Conservation (phyloP, 2,113 vertebrate genomes). For the Pycnonotus jocosus region DNA sequence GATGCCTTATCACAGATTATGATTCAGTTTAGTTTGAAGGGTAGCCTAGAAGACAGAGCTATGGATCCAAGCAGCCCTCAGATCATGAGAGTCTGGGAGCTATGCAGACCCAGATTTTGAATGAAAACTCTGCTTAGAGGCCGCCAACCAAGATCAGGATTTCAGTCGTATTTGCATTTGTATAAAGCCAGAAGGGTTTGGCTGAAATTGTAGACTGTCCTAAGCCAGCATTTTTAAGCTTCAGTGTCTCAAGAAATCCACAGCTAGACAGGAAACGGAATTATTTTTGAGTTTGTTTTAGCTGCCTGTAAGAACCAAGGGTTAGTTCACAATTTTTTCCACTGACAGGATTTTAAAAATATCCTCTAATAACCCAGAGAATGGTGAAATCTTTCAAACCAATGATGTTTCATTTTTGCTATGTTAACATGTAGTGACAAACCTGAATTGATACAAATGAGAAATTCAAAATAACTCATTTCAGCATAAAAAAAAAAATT, state of each 20-base stretch:
- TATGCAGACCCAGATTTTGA: background rate
- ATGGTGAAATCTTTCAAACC: background rate
- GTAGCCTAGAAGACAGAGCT: background rate
- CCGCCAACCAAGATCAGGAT: background rate
- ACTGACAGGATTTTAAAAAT: background rate
- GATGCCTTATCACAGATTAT: background rate
- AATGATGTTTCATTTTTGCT: background rate
- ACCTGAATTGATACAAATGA: background rate
- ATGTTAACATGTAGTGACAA: background rate
- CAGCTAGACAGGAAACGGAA: background rate
- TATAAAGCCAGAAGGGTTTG: slow-evolving; percentile 11
- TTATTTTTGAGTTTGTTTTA: background rate
- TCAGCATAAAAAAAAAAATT: background rate
- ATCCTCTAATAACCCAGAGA: background rate
- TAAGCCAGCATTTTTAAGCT: background rate
- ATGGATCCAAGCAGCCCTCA: background rate
- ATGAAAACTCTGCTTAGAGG: background rate
- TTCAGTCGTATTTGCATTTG: background rate
- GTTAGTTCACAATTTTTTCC: background rate
- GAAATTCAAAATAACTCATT: background rate
- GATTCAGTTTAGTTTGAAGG: background rate
- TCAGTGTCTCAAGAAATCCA: background rate
- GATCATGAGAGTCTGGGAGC: background rate
- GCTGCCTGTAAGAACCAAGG: background rate
- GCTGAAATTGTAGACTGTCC: background rate